A percentile compares a stretch with the other conserved stretches of the same genome.
These are phyloP conservation scores for Cepaea nemoralis DNA, from an alignment of 1,140 invertebrate genomes.

Conservation along the genomic window DNA sequence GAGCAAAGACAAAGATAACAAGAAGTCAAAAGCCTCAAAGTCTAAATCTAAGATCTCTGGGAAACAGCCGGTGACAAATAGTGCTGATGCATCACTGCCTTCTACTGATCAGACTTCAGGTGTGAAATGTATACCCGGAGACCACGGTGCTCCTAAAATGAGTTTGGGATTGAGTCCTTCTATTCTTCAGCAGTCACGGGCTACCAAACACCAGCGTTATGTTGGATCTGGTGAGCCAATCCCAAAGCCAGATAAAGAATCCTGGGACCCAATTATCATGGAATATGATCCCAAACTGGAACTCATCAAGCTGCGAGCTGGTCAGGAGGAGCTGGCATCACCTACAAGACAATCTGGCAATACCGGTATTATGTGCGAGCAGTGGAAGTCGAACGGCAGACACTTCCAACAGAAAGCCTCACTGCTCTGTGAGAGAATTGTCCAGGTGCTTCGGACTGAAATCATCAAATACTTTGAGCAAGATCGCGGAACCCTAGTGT, in stretches of 20 bases:
- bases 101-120: not conserved
- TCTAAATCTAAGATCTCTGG: not conserved
- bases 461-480: constrained; percentile 66
- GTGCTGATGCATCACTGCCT: not conserved
- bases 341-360: constrained; percentile 6
- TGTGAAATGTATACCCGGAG: not conserved
- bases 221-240: not conserved
- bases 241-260: constrained; percentile 38
- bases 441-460: constrained; percentile 49
- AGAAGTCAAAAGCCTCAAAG: not conserved
- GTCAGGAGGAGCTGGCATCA: constrained; percentile 38
- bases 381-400: constrained; percentile 49
- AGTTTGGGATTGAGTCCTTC: not conserved
- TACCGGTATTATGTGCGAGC: constrained; percentile 51
- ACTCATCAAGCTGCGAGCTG: constrained; percentile 43
- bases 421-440: constrained; percentile 50
- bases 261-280: constrained; percentile 49
- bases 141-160: not conserved
- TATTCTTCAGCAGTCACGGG: not conserved
- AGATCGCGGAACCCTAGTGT: constrained; percentile 57
- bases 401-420: constrained; percentile 48
- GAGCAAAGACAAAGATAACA: constrained; percentile 3
- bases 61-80: not conserved
- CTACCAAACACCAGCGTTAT: not conserved
- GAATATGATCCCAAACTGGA: constrained; percentile 47